Base-by-base conservation (phyloP, 2,888 invertebrate genomes). In the Pasiphila rectangulata region DNA sequence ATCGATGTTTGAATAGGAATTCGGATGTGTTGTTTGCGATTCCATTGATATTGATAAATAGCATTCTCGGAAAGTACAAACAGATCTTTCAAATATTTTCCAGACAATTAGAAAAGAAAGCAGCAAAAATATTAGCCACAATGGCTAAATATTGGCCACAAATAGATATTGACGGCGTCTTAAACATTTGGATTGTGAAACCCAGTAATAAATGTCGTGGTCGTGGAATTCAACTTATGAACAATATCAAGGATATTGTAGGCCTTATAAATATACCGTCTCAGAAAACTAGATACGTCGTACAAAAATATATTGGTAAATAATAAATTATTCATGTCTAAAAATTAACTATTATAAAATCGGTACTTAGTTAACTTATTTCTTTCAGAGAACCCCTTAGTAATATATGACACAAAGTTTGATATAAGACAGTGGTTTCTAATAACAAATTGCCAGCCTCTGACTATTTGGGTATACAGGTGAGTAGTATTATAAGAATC, bases 351-450 rank as follows among this genome's bases (percentile, higher is more conserved):
- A n/a, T n/a, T n/a, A n/a, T n/a, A n/a, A n/a, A n/a, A n/a, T n/a
- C n/a, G n/a, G n/a, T n/a, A 25, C 5, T 2, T 13, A 13, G 13
- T 5, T 10, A 25, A 21, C 1, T 6, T 32, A 6, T 27, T 19
- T 10, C 50, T 90, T 90, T 53, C 89, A 96, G 97, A 98, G 87
- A 92, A 93, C 50, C 98, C 98, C 0, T 83, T 98, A 40, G 92
- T 97, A 34, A 93, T 98, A 57, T 94, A 97, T 81, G 92, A 95
- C 67, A 97, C 97, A 1, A 98, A 98, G 85, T 98, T 98, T 75
- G 98, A 98, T 80, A 97, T 98, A 61, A 91, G 98, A 3, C 98
- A 98, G 80, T 98, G 98, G 98, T 98, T 98, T 82, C 85, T 98
- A 54, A 94, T 98, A 16, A 96, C 97, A 0, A 95, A 94, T 74